Percentiles rank a stretch among this genome's conserved stretches.
Evolutionary conservation across 1,140 invertebrate species (phyloP).

Genomic region (Tetranychus urticae): DNA sequence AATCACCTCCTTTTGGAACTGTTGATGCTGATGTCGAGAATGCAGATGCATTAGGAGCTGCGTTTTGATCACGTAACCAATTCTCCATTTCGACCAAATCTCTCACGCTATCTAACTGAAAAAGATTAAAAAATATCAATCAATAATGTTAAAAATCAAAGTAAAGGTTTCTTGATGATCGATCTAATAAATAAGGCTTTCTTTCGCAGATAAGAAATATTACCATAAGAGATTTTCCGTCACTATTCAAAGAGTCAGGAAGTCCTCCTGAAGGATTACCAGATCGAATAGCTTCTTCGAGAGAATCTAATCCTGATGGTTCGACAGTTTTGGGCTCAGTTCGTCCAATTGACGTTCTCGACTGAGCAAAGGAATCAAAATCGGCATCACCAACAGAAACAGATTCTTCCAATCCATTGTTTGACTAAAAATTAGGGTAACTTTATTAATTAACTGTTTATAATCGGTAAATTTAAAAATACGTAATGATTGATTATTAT

Average conservation of each 20-base stretch:
- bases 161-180: not conserved
- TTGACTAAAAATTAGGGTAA: not conserved
- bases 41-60: not conserved
- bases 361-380: constrained; percentile 79
- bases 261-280: constrained; percentile 35
- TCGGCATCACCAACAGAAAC: constrained; percentile 28
- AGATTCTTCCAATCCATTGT: not conserved
- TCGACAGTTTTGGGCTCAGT: not conserved
- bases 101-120: constrained; percentile 33
- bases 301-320: not conserved
- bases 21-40: constrained; percentile 24
- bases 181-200: not conserved
- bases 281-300: constrained; percentile 32
- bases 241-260: constrained; percentile 5
- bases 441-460: too few species aligned
- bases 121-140: not conserved
- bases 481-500: not conserved
- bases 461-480: not conserved
- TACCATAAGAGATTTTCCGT: not conserved
- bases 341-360: constrained; percentile 30
- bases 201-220: not conserved
- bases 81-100: constrained; percentile 84
- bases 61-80: constrained; percentile 33
- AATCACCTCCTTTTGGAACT: constrained; percentile 4
- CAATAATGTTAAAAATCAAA: too few species aligned